Conservation (phyloP, 1,140 invertebrate genomes). For the Euborellia annulipes region DNA sequence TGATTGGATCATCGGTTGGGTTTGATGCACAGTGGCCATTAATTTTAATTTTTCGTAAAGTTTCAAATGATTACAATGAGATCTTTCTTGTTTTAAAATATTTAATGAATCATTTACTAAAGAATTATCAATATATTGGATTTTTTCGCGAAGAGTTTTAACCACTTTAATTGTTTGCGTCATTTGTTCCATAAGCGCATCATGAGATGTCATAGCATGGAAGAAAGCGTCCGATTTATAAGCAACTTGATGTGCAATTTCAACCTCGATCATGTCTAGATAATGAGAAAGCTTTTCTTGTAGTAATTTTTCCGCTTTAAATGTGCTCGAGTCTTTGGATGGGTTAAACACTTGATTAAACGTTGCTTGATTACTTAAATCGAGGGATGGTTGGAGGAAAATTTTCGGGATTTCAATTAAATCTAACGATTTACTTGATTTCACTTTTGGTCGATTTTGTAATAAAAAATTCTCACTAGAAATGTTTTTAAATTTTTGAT, state of each 20-base stretch:
- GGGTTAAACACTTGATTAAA: slow-evolving; percentile 85
- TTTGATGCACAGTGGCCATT: slow-evolving; percentile 92
- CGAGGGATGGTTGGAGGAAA: slow-evolving; percentile 70
- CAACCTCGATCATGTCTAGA: slow-evolving; percentile 87
- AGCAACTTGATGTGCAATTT: slow-evolving; percentile 91
- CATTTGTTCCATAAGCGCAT: slow-evolving; percentile 80
- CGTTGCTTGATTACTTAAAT: slow-evolving; percentile 62
- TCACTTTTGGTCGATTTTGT: too few relatives aligned
- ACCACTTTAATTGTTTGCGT: slow-evolving; percentile 68
- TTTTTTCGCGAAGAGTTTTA: slow-evolving; percentile 37
- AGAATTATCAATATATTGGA: slow-evolving; percentile 52
- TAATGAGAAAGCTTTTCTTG: slow-evolving; percentile 89
- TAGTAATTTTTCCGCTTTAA: too few relatives aligned
- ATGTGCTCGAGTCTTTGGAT: too few relatives aligned
- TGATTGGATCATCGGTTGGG: slow-evolving; percentile 91
- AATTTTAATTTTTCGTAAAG: slow-evolving; percentile 50
- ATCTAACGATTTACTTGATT: too few relatives aligned
- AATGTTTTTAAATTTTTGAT: too few relatives aligned
- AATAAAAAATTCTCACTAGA: too few relatives aligned
- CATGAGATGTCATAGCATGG: slow-evolving; percentile 91
- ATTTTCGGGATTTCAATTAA: slow-evolving; percentile 63
- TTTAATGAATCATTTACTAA: slow-evolving; percentile 66
- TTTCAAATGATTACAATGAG: slow-evolving; percentile 30
- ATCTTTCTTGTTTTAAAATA: slow-evolving; percentile 40
- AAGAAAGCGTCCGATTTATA: slow-evolving; percentile 93